These are phyloP conservation scores for Atlantisia rogersi DNA, from an alignment of 2,113 vertebrate genomes.

Conservation along the genomic window DNA sequence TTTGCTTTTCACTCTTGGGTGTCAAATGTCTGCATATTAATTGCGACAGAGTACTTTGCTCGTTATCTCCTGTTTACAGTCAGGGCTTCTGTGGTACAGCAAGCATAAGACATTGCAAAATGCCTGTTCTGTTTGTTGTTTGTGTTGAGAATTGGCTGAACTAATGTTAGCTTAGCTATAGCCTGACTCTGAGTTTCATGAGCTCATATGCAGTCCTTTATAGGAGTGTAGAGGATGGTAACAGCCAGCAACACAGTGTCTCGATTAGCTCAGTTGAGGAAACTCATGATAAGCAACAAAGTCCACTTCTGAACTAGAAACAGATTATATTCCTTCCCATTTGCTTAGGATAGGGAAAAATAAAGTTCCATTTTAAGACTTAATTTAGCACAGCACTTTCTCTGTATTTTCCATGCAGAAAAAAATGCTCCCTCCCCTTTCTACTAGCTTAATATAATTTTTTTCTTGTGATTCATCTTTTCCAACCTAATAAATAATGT, in stretches of 20 bases:
- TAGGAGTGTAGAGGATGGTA: neutral
- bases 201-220: neutral
- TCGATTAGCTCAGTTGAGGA: neutral
- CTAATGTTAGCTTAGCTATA: neutral
- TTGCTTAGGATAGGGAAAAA: neutral
- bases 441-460: neutral
- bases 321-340: neutral
- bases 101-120: neutral
- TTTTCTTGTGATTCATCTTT: neutral
- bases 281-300: neutral
- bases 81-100: neutral
- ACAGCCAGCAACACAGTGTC: neutral
- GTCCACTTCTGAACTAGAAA: neutral
- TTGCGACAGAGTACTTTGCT: neutral
- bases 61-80: fast-evolving
- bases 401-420: neutral
- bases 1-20: neutral
- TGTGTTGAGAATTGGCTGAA: neutral
- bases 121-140: neutral
- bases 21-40: neutral
- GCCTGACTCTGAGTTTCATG: neutral
- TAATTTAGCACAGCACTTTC: neutral
- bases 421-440: neutral
- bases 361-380: neutral
- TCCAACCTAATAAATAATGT: neutral